A percentile compares a stretch with the other conserved stretches of the same genome.
phyloP scores from a whole-genome alignment of 2,888 invertebrate genomes.

The Drosophila siamana region DNA sequence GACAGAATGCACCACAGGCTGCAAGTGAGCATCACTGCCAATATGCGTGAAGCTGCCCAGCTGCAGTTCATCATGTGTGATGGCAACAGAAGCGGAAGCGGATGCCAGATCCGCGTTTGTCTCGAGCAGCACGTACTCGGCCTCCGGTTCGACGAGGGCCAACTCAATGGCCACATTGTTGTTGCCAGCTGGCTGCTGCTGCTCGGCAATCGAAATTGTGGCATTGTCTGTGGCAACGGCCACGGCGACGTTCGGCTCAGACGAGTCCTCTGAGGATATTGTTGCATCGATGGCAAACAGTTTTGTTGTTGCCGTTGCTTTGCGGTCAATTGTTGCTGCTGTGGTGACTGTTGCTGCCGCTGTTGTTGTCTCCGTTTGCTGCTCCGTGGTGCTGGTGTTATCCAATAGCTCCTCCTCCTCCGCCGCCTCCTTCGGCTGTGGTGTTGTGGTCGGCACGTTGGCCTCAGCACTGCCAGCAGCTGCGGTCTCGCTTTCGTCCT shows the following conservation, averaged over 20 bases:
- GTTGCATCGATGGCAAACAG: conserved; percentile 71
- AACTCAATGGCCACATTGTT: conserved; percentile 66
- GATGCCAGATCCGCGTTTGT: conserved; percentile 28
- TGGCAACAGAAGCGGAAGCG: neutral
- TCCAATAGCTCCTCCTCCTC: no score
- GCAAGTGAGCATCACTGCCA: conserved; percentile 78
- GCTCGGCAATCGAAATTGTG: conserved; percentile 64
- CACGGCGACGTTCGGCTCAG: conserved; percentile 55
- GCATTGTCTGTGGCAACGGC: conserved; percentile 58
- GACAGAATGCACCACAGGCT: conserved; percentile 82
- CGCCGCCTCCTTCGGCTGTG: conserved; percentile 3
- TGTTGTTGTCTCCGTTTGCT: conserved; percentile 32
- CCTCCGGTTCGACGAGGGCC: conserved; percentile 70
- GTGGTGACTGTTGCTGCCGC: conserved; percentile 20
- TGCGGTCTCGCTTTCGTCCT: conserved; percentile 62
- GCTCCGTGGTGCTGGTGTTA: conserved; percentile 39
- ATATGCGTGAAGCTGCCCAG: conserved; percentile 79
- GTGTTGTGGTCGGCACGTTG: conserved; percentile 40
- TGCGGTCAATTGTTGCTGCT: conserved; percentile 30
- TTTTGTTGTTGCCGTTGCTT: conserved; percentile 48
- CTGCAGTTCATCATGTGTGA: conserved; percentile 67
- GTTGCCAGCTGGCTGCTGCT: conserved; percentile 57
- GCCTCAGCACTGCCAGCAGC: conserved; percentile 44
- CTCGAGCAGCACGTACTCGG: conserved; percentile 78
- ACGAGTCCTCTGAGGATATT: conserved; percentile 42